Percentiles rank a stretch among this genome's conserved stretches.
These are phyloP conservation scores for Pteropus rufus DNA, from an alignment of 2,797 vertebrate genomes.

Conservation along the genomic window DNA sequence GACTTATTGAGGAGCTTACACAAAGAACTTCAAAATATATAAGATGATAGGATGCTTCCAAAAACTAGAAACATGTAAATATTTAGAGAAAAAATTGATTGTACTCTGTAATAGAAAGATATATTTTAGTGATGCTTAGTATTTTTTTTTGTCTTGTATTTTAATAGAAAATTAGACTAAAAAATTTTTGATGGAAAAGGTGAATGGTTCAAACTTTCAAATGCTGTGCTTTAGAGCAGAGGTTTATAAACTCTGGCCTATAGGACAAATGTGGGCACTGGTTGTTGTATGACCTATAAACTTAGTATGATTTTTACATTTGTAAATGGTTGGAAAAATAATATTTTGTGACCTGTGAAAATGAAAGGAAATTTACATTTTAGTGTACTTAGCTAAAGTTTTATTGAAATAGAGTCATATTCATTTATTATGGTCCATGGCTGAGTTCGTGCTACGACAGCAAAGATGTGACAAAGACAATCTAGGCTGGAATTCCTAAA, in stretches of 20 bases:
- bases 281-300: neutral
- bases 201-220: neutral
- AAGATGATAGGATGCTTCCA: neutral
- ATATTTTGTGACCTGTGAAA: neutral
- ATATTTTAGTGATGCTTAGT: neutral
- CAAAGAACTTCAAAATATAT: neutral
- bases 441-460: neutral
- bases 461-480: neutral
- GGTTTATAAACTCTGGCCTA: neutral
- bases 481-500: neutral
- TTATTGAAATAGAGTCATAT: neutral
- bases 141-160: neutral
- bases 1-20: neutral
- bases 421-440: neutral
- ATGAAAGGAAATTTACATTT: neutral
- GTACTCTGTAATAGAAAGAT: neutral
- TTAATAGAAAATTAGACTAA: neutral
- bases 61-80: neutral
- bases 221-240: neutral
- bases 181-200: neutral
- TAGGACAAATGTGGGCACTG: rapidly evolving
- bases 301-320: neutral
- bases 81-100: neutral
- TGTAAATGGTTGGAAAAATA: neutral
- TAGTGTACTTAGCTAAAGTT: neutral